Conservation (phyloP, 2,888 invertebrate species). For the Dorcus parallelipipedus region DNA sequence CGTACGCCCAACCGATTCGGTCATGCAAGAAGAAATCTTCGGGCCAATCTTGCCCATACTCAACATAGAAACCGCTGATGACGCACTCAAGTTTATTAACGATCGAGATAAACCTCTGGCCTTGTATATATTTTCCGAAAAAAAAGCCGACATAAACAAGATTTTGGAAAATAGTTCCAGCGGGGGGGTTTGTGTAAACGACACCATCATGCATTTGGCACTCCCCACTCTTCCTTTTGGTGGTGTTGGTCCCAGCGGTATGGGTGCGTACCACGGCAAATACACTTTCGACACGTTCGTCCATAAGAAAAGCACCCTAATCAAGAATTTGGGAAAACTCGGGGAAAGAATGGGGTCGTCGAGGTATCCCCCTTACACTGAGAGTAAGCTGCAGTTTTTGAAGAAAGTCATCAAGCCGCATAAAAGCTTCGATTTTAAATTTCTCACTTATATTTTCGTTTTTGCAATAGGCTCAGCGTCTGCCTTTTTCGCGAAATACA, state of each 20-base stretch:
- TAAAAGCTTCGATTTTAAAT: slow-evolving; percentile 6
- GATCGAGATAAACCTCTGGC: slow-evolving; percentile 86
- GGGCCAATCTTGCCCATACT: slow-evolving; percentile 94
- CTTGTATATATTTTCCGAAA: slow-evolving; percentile 78
- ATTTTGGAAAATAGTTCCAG: slow-evolving; percentile 70
- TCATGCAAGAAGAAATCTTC: slow-evolving; percentile 94
- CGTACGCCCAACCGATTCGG: slow-evolving; percentile 62
- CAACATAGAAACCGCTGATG: slow-evolving; percentile 74
- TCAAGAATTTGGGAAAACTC: slow-evolving; percentile 65
- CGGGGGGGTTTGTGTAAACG: slow-evolving; percentile 81
- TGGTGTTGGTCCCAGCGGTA: slow-evolving; percentile 91
- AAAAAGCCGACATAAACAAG: slow-evolving; percentile 50
- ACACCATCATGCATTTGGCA: slow-evolving; percentile 77
- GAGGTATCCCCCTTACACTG: slow-evolving; percentile 81
- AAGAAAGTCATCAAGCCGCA: slow-evolving; percentile 1
- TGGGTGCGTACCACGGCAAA: slow-evolving; percentile 92
- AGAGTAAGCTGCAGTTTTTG: slow-evolving; percentile 59
- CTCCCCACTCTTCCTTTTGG: slow-evolving; percentile 93
- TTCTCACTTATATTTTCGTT: slow-evolving; percentile 7
- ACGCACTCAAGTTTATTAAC: slow-evolving; percentile 90
- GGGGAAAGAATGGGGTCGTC: slow-evolving; percentile 65
- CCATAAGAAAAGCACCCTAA: slow-evolving; percentile 80
- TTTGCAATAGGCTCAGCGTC: slow-evolving; percentile 12
- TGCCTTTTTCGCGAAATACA: slow-evolving; percentile 6
- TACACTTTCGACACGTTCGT: slow-evolving; percentile 88